These are phyloP conservation scores for Stegostoma tigrinum DNA, from an alignment of 2,113 vertebrate species.

Conservation along the genomic window DNA sequence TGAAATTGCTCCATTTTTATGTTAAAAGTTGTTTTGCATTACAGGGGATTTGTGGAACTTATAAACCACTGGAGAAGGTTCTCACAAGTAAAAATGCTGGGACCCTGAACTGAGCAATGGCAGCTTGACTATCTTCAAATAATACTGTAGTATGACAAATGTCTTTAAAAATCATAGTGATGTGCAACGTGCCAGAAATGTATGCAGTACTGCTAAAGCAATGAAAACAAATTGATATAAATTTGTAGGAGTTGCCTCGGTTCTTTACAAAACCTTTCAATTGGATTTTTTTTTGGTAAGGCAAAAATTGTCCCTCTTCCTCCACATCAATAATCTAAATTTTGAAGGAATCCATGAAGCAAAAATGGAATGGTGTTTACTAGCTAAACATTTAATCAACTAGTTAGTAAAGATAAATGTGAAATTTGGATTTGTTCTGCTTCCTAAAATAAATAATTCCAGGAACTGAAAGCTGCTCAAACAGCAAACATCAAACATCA, in stretches of 20 bases:
- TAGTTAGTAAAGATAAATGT: neutral
- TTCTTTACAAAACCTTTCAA: neutral
- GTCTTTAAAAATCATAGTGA: neutral
- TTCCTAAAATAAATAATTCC: constrained; percentile 57
- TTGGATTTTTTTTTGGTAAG: neutral
- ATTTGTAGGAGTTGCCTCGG: neutral
- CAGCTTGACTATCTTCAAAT: neutral
- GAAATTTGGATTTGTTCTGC: constrained; percentile 47
- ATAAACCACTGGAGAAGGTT: too few relatives aligned
- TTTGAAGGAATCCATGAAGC: neutral
- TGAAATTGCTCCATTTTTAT: too few relatives aligned
- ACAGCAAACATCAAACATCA: constrained; percentile 66
- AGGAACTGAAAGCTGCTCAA: constrained; percentile 63
- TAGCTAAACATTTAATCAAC: neutral
- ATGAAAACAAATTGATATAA: neutral
- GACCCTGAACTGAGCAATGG: neutral
- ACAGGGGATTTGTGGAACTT: too few relatives aligned
- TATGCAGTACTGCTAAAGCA: neutral
- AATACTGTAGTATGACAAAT: neutral
- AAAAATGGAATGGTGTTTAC: neutral
- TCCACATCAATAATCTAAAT: neutral
- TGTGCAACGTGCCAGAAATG: neutral
- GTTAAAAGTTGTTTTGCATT: too few relatives aligned
- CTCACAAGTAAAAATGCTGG: too few relatives aligned
- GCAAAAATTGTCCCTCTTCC: neutral